Base-by-base conservation (phyloP, 2,113 vertebrate genomes). In the Poeciliopsis prolifica region DNA sequence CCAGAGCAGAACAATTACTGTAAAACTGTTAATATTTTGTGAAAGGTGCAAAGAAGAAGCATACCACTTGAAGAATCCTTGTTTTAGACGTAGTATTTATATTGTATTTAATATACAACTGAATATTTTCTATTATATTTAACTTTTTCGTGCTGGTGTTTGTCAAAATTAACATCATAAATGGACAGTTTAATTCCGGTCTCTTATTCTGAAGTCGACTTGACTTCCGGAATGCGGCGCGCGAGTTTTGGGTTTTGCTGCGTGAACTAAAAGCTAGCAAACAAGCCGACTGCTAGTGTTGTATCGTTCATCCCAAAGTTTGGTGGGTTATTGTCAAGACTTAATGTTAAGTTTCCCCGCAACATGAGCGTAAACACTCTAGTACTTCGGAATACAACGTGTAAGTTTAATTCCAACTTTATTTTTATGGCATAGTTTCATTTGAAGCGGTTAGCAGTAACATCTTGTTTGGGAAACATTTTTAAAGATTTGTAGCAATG, bases 211-310 rank as follows among this genome's bases (percentile, higher is more conserved):
- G 88, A 90, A 90, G 62, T 19, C 11, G 1, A 0, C 0, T 0
- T 10, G 5, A 67, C 3, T 83, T 89, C 90, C 81, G 83, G 44
- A 72, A 2, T 1, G 8, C 24, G 13, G 54, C 78, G 89, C 91
- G 90, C 84, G 86, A 89, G 64, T 28, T 90, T 88, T 88, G 77
- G 82, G 63, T 85, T 83, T 84, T 0, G 2, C 61, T 9, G 35
- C 19, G 28, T 31, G 6, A 0, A 11, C 0, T 5, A 33, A 11
- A n/a, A 78, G 70, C 72, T 77, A 79, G 40, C 66, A 40, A 6
- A 42, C 40, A 42, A 42, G 1, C n/a, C 24, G 28, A 31, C 5
- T 24, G 9, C 4, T 11, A 30, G 7, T 30, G 19, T 63, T 66
- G 3, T 54, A 0, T 70, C 1, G 19, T 40, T 51, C 26, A 17